Evolutionary conservation across 2,113 vertebrate genomes (phyloP).

Genomic region (Dicaeum eximium): DNA sequence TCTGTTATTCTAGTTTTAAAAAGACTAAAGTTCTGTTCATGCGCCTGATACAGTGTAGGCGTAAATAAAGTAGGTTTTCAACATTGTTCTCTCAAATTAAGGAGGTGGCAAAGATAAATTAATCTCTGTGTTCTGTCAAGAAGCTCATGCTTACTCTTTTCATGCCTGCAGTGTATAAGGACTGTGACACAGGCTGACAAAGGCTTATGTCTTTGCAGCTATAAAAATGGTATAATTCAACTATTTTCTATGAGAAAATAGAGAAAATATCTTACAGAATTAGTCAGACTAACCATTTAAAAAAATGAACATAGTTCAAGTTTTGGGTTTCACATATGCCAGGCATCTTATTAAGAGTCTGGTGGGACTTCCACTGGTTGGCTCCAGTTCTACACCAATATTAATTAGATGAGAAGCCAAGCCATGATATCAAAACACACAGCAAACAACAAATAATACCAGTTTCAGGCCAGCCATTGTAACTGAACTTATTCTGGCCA

Average conservation of each 20-base stretch:
- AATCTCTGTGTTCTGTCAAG: constrained; percentile 55
- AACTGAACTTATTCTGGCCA: neutral
- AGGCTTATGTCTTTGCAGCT: neutral
- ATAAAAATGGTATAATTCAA: neutral
- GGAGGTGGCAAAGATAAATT: constrained; percentile 54
- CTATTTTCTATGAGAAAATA: neutral
- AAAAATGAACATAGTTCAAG: neutral
- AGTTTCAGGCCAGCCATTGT: neutral
- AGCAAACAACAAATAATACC: neutral
- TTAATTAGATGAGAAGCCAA: neutral
- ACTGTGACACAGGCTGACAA: constrained; percentile 4
- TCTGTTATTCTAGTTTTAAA: constrained; percentile 57
- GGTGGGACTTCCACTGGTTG: neutral
- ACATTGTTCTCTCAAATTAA: constrained; percentile 58
- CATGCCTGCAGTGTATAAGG: neutral
- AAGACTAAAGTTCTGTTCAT: constrained; percentile 56
- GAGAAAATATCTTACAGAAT: neutral
- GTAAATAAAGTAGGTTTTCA: constrained; percentile 62
- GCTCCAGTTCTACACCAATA: neutral
- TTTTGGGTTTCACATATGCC: neutral
- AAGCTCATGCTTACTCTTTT: constrained; percentile 39
- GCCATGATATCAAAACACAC: neutral
- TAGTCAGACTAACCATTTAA: neutral
- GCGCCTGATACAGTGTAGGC: constrained; percentile 47
- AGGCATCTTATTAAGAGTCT: neutral